phyloP scores from a whole-genome alignment of 1,140 invertebrate species.

The Chymomyza costata region DNA sequence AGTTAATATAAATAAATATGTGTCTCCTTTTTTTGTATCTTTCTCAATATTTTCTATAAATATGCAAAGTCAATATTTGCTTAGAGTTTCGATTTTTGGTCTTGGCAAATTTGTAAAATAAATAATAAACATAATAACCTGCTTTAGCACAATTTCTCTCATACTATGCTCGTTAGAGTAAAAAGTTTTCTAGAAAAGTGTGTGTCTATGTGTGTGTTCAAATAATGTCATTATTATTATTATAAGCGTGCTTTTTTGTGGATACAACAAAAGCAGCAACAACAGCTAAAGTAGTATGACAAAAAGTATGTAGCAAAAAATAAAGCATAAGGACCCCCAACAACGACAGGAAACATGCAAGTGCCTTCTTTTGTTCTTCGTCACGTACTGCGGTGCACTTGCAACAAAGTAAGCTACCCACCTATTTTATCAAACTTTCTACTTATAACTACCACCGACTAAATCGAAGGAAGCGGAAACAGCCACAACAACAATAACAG shows the following conservation, averaged over 20 bases:
- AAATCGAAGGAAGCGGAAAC: slow-evolving; percentile 58
- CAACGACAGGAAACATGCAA: slow-evolving; percentile 47
- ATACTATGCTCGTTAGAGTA: background rate
- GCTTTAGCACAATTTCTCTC: background rate
- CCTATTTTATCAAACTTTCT: slow-evolving; percentile 35
- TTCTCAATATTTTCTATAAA: slow-evolving; percentile 49
- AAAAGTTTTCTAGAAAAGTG: slow-evolving; percentile 1
- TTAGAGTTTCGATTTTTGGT: slow-evolving; percentile 3
- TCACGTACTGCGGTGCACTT: slow-evolving; percentile 68
- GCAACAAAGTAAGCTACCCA: slow-evolving; percentile 21
- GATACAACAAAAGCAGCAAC: slow-evolving; percentile 60
- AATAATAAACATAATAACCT: background rate
- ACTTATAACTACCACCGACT: slow-evolving; percentile 22
- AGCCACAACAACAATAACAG: slow-evolving; percentile 38
- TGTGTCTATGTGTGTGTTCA: background rate
- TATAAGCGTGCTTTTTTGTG: slow-evolving; percentile 73
- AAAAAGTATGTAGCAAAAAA: slow-evolving; percentile 1
- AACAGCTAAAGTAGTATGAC: background rate
- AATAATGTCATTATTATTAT: slow-evolving; percentile 65
- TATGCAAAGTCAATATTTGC: slow-evolving; percentile 54
- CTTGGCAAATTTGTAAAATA: background rate
- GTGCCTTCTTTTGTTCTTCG: slow-evolving; percentile 75
- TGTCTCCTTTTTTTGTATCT: slow-evolving; percentile 1
- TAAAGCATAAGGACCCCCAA: slow-evolving; percentile 1
- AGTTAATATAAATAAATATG: slow-evolving; percentile 46